These are phyloP conservation scores for Frankliniella fusca DNA, from an alignment of 2,888 invertebrate species.

Conservation along the genomic window DNA sequence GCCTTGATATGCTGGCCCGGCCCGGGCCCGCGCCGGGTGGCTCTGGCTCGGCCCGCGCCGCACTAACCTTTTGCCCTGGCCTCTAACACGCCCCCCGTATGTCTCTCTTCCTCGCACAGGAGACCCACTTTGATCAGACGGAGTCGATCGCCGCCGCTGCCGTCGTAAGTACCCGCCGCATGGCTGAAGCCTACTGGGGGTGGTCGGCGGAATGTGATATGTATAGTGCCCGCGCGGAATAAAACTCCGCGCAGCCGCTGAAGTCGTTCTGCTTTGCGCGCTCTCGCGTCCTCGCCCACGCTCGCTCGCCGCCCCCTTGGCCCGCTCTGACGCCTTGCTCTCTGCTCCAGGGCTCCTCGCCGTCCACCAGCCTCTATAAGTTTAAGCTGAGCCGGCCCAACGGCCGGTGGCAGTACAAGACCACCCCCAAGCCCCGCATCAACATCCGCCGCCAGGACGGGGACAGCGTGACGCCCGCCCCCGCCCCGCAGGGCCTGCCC, in stretches of 20 bases:
- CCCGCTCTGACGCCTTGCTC: constrained; percentile 34
- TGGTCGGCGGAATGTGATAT: too few relatives aligned
- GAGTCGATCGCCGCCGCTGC: constrained; percentile 52
- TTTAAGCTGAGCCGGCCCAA: constrained; percentile 77
- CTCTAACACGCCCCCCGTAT: not conserved
- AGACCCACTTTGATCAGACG: constrained; percentile 36
- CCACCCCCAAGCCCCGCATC: constrained; percentile 80
- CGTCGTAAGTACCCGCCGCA: constrained; percentile 24
- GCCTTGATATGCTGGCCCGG: not conserved
- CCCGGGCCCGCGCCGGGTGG: too few relatives aligned
- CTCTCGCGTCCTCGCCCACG: not conserved
- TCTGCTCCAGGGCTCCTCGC: constrained; percentile 36
- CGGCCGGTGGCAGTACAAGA: constrained; percentile 87
- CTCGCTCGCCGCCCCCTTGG: not conserved
- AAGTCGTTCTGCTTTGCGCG: not conserved
- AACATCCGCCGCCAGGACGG: constrained; percentile 66
- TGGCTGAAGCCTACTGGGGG: too few relatives aligned
- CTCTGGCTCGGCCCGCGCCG: not conserved
- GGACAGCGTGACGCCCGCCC: constrained; percentile 41
- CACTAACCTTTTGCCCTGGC: too few relatives aligned
- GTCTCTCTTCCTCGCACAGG: not conserved
- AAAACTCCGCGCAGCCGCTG: too few relatives aligned
- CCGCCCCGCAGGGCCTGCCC: constrained; percentile 36
- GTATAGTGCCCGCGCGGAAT: too few relatives aligned
- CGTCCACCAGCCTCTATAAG: constrained; percentile 66